phyloP scores from a whole-genome alignment of 2,113 vertebrate species.

The Chunga burmeisteri region DNA sequence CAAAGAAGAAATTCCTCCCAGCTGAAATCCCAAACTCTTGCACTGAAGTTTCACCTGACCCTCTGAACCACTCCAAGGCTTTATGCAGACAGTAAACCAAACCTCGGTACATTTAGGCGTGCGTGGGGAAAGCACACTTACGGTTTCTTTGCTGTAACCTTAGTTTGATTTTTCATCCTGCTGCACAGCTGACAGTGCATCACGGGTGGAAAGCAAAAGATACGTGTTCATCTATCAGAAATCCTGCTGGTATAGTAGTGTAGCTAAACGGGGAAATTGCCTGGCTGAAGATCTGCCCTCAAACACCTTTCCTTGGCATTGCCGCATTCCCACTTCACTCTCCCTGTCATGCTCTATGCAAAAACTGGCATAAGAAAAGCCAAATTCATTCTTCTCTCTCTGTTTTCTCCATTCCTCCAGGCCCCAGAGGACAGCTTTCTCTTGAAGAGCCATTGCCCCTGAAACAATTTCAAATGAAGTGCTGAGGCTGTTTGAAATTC shows the following conservation, averaged over 20 bases:
- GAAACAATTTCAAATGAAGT: not conserved
- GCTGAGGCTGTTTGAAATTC: slow-evolving; percentile 1
- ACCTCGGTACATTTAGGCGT: fast-evolving
- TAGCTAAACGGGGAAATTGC: not conserved
- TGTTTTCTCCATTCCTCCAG: not conserved
- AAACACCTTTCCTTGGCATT: not conserved
- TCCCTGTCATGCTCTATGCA: not conserved
- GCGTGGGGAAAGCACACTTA: fast-evolving
- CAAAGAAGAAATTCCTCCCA: not conserved
- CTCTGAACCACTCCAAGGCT: not conserved
- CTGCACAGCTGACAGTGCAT: not conserved
- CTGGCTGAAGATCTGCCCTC: not conserved
- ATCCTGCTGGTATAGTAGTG: not conserved
- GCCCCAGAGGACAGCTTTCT: not conserved
- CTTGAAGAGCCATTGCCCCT: not conserved
- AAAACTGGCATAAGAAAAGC: not conserved
- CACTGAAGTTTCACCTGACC: not conserved
- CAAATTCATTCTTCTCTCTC: not conserved
- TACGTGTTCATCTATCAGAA: not conserved
- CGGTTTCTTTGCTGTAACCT: not conserved
- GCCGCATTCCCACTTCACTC: not conserved
- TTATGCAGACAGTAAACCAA: not conserved
- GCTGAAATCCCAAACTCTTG: not conserved
- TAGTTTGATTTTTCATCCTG: not conserved
- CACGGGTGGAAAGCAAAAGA: not conserved